phyloP scores from a whole-genome alignment of 2,888 invertebrate species.

The Drosophila bunnanda region DNA sequence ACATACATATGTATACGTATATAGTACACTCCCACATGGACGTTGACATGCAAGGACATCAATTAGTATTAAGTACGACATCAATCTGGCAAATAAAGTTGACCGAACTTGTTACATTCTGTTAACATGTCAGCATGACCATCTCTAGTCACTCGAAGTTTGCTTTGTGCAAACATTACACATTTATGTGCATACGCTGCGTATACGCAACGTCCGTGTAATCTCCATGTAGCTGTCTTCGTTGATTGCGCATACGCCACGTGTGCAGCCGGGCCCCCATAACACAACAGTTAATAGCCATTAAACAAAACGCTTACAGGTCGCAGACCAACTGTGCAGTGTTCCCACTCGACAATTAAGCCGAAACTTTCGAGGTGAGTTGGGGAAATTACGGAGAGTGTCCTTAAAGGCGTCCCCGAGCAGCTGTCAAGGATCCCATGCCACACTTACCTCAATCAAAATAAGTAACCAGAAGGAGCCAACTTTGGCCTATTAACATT shows the following conservation, averaged over 20 bases:
- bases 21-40: not conserved
- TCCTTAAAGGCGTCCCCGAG: slow-evolving; percentile 1
- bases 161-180: slow-evolving; percentile 30
- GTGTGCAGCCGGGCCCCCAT: slow-evolving; percentile 19
- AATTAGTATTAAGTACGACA: slow-evolving; percentile 39
- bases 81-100: slow-evolving; percentile 40
- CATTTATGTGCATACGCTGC: slow-evolving; percentile 32
- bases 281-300: slow-evolving; percentile 46
- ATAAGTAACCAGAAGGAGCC: slow-evolving; percentile 1
- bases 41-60: slow-evolving; percentile 26
- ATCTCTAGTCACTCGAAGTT: slow-evolving; percentile 20
- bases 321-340: slow-evolving; percentile 7
- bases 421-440: slow-evolving; percentile 7
- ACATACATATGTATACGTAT: not conserved
- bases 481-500: not conserved
- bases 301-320: slow-evolving; percentile 52
- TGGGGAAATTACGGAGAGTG: not conserved
- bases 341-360: slow-evolving; percentile 41
- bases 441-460: slow-evolving; percentile 31
- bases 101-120: slow-evolving; percentile 35
- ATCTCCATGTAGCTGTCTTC: slow-evolving; percentile 41
- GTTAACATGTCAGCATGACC: slow-evolving; percentile 38
- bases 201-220: slow-evolving; percentile 38
- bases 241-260: slow-evolving; percentile 42
- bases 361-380: slow-evolving; percentile 30